phyloP scores from a whole-genome alignment of 2,888 invertebrate species.

The Crocallis elinguaria region DNA sequence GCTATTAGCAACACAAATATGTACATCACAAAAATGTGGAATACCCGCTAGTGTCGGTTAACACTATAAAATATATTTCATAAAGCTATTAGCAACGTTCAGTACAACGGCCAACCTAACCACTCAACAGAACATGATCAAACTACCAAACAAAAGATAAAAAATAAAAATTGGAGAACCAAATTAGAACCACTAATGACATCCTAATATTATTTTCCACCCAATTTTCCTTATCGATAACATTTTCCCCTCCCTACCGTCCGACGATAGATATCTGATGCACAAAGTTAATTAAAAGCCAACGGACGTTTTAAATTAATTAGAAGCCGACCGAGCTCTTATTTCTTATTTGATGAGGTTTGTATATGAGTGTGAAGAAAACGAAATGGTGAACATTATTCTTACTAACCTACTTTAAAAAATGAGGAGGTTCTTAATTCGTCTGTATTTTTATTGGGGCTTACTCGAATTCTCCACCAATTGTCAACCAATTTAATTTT shows the following conservation, averaged over 20 bases:
- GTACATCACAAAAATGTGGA: too few species aligned
- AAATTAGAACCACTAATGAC: background rate
- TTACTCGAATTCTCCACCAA: too few species aligned
- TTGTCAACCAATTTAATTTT: too few species aligned
- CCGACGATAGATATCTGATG: constrained; percentile 59
- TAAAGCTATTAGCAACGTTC: too few species aligned
- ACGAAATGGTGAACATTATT: background rate
- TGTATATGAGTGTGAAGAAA: background rate
- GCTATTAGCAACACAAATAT: too few species aligned
- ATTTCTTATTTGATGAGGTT: constrained; percentile 9
- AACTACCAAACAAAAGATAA: background rate
- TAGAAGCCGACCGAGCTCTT: constrained; percentile 41
- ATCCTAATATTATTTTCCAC: constrained; percentile 9
- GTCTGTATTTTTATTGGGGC: too few species aligned
- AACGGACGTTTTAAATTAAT: constrained; percentile 61
- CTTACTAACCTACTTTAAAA: too few species aligned
- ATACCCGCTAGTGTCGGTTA: too few species aligned
- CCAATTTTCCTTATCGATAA: constrained; percentile 38
- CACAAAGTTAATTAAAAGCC: constrained; percentile 67
- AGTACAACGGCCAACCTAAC: too few species aligned
- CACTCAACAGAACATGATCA: background rate
- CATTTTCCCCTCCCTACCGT: constrained; percentile 42
- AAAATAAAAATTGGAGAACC: too few species aligned
- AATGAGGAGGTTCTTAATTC: too few species aligned
- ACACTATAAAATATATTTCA: too few species aligned